A percentile compares a stretch with the other conserved stretches of the same genome.
Conservation (phyloP, 2,113 vertebrate species). For the Nipponia nippon region DNA sequence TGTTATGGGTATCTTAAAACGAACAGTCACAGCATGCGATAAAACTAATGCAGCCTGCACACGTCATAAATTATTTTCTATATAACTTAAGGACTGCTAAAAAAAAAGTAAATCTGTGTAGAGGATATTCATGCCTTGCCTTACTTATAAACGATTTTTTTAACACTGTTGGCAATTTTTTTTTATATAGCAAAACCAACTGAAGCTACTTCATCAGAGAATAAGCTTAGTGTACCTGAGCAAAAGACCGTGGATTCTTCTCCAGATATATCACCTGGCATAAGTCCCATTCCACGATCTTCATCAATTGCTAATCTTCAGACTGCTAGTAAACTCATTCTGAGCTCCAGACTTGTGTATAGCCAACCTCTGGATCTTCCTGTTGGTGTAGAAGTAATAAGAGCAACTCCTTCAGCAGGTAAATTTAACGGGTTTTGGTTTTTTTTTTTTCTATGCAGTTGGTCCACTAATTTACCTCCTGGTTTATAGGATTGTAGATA, state of each 20-base stretch:
- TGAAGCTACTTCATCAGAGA: slow-evolving; percentile 75
- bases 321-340: slow-evolving; percentile 96
- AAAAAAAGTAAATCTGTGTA: neutral
- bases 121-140: neutral
- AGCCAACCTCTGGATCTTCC: slow-evolving; percentile 90
- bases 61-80: neutral
- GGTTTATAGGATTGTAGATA: neutral
- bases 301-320: slow-evolving; percentile 95
- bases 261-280: slow-evolving; percentile 81
- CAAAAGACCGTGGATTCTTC: slow-evolving; percentile 81
- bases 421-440: neutral
- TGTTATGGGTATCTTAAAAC: neutral
- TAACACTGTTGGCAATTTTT: neutral
- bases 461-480: neutral
- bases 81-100: neutral
- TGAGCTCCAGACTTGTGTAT: slow-evolving; percentile 92
- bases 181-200: slow-evolving; percentile 66
- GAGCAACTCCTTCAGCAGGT: slow-evolving; percentile 98
- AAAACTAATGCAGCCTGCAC: neutral
- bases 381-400: slow-evolving; percentile 88
- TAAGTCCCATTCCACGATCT: slow-evolving; percentile 88
- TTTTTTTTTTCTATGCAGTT: neutral
- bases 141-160: neutral
- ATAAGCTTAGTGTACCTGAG: slow-evolving; percentile 82
- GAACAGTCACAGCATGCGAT: neutral